Base-by-base conservation (phyloP, 2,797 vertebrate genomes). In the Pampus argenteus region DNA sequence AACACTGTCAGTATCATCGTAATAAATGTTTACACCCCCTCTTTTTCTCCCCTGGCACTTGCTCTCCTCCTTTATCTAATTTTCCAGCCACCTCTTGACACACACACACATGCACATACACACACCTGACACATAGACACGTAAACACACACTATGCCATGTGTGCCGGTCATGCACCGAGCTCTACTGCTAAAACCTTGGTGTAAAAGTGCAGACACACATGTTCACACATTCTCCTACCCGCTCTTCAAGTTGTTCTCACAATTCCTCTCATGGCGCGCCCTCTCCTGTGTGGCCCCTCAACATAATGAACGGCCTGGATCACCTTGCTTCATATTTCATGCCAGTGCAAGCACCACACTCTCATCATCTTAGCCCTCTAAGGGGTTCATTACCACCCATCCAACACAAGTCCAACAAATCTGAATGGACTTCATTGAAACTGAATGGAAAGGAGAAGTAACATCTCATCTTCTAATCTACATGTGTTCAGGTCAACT, bases 241-340 rank as follows among this genome's bases (percentile, higher is more conserved):
- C 66, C 71, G 44, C 31, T 84, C 72, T 71, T 29, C 18, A 26
- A 34, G 60, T 69, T 49, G 66, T 82, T 86, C 73, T 61, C n/a
- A 66, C 0, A 31, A 66, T 81, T 83, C 38, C 71, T 86, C 80
- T 31, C 13, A 9, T 49, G 55, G 49, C 3, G 54, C 36, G 23
- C 61, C 56, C 61, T 81, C 76, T 82, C 76, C 77, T 66, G 71
- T 81, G 88, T 76, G 82, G 79, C 88, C 81, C 61, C 73, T 87
- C 66, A 18, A 75, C 67, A 62, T 86, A 87, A 88, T 79, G 79
- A 88, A 90, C 58, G 60, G 78, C 71, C 73, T 29, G 36, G 71
- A 86, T 88, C 82, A 82, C 78, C 81, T 81, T 78, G 79, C 86
- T 89, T 81, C 86, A 88, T 91, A 88, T 91, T 91, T 92, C 70